Conservation (phyloP, 2,888 invertebrate species). For the Agonopterix alstromeriana region DNA sequence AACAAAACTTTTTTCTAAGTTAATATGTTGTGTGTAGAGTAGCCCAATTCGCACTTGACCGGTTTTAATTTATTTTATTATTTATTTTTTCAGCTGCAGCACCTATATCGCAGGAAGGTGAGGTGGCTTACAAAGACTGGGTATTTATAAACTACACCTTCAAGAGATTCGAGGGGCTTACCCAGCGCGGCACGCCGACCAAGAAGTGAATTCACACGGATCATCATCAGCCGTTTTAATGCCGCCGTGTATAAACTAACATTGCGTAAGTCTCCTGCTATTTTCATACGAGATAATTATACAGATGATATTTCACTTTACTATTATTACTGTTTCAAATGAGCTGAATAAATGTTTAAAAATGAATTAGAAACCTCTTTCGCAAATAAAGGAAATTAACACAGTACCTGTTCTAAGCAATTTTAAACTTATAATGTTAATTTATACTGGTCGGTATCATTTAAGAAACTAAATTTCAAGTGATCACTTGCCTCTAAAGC, state of each 20-base stretch:
- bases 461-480: neutral
- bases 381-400: no score
- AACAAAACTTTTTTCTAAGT: no score
- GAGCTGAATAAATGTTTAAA: no score
- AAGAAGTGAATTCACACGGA: constrained; percentile 78
- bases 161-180: constrained; percentile 98
- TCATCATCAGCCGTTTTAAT: neutral
- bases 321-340: no score
- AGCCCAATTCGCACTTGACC: no score
- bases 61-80: no score
- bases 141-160: constrained; percentile 99
- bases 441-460: neutral
- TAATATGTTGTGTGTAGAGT: no score
- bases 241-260: neutral
- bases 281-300: neutral
- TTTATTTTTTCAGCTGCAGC: constrained; percentile 82
- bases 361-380: no score
- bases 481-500: neutral
- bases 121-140: constrained; percentile 97
- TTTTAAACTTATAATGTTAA: neutral
- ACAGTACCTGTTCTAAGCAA: no score
- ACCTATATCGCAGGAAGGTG: constrained; percentile 92
- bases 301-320: no score
- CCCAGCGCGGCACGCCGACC: constrained; percentile 90
- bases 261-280: neutral